Evolutionary conservation across 2,797 vertebrate genomes (phyloP), one percentile per base, ranked within the genome.

Genomic region (Pristis pectinata): DNA sequence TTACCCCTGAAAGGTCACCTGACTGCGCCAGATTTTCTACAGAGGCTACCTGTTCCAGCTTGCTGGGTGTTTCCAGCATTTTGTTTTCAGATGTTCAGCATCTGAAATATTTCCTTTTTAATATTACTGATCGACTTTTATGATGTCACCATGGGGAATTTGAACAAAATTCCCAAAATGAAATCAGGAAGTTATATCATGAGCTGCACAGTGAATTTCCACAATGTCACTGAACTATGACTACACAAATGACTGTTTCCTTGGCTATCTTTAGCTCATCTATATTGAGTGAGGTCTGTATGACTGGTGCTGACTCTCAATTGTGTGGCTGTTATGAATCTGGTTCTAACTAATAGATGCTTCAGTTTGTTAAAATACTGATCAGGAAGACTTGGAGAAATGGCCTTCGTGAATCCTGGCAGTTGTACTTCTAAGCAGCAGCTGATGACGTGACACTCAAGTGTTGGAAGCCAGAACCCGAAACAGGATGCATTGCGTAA

Each of bases 151-250:
- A 72, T 64, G 41, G 27, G 44, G 30, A 93, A 27, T 93, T 93
- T 53, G 67, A 7, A 49, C 10, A 49, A 37, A 53, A 93, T 93
- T 72, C 67, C 24, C 70, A 37, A 44, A 93, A 41, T 74, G 41
- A 34, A 37, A 30, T 30, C 34, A 15, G n/a, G 91, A 93, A 72
- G 22, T 93, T 41, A 49, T 41, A 93, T 93, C 44, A 70, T 74
- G 22, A 67, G 22, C 27, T 93, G n/a, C 27, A 37, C 2, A 30
- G 41, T 49, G 44, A 74, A 44, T 49, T 74, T 74, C 67, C 24
- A 93, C 41, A 93, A 44, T 17, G 13, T 93, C 92, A 74, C 44
- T 17, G 67, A 93, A 72, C 37, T 53, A 93, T 74, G 92, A 74
- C 61, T 91, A 67, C 17, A 67, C n/a, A 91, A 37, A 41, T 53